Evolutionary conservation across 2,797 vertebrate genomes (phyloP), one percentile per base, ranked within the genome.

Genomic region (Clamator glandarius): DNA sequence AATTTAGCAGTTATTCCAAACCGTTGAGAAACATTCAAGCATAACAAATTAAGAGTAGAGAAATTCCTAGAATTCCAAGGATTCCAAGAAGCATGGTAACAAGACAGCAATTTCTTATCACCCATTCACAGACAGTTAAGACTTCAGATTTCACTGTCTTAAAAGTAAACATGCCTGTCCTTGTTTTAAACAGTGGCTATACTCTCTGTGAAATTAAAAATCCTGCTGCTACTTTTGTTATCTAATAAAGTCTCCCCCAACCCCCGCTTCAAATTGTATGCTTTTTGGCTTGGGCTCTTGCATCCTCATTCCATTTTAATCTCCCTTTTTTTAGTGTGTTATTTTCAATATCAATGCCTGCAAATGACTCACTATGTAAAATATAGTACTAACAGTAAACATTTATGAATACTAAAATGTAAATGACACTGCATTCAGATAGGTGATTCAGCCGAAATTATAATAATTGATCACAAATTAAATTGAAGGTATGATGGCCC

Each of bases 41-140:
- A 70, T 68, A 93, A 93, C 68, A 78, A 91, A 82, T 62, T 80
- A 73, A 81, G 78, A 76, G 61, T 62, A 52, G 93, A 93, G 87
- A 95, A 92, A 97, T 97, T 97, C 95, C 85, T 96, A 33, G 89
- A 93, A 96, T 96, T 96, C 95, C 96, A 82, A 51, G 31, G 57
- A 82, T 76, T 77, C n/a, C n/a, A n/a, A n/a, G 89, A 93, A 90
- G 67, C 85, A 67, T 4, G 84, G 75, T 91, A 96, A 96, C 25
- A 19, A 73, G 67, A 84, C 26, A 76, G 79, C 67, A 17, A 52
- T 68, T 93, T 92, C 94, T 94, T 89, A 96, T 78, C 93, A 84
- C 72, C 82, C 88, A 66, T 75, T 87, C 87, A 73, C 79, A 89
- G 51, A 48, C 74, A 92, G 82, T 79, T 88, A 91, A 85, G 48